Conservation (phyloP, 2,797 vertebrate species). For the Podargus strigoides region DNA sequence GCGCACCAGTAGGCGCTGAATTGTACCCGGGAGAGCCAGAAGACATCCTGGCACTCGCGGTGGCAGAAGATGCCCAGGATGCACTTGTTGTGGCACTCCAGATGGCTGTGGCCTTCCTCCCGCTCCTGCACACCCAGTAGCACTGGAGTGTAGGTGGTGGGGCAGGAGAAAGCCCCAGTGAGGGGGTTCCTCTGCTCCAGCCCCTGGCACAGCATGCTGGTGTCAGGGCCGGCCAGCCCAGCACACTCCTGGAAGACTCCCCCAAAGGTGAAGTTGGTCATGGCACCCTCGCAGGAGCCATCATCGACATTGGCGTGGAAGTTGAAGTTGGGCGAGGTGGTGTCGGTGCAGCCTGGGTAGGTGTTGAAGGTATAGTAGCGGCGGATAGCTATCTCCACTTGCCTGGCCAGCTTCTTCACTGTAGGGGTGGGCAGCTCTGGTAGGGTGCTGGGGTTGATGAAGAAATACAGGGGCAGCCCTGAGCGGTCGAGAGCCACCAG, state of each 20-base stretch:
- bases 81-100: slow-evolving; percentile 71
- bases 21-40: slow-evolving; percentile 75
- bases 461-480: slow-evolving; percentile 81
- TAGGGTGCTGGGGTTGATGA: slow-evolving; percentile 76
- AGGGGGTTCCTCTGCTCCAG: slow-evolving; percentile 82
- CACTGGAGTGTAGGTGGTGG: slow-evolving; percentile 63
- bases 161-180: slow-evolving; percentile 81
- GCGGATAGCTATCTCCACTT: slow-evolving; percentile 73
- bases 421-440: slow-evolving; percentile 82
- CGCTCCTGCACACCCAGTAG: slow-evolving; percentile 75
- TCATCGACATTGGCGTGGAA: slow-evolving; percentile 88
- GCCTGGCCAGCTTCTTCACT: slow-evolving; percentile 73
- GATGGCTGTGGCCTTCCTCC: slow-evolving; percentile 78
- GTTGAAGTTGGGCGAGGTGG: slow-evolving; percentile 83
- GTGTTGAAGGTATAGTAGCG: slow-evolving; percentile 86
- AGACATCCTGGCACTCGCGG: slow-evolving; percentile 74
- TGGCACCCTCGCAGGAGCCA: slow-evolving; percentile 78
- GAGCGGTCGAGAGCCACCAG: slow-evolving; percentile 85
- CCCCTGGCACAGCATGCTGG: slow-evolving; percentile 67
- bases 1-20: slow-evolving; percentile 84
- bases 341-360: slow-evolving; percentile 80
- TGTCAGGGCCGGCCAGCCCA: not conserved
- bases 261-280: slow-evolving; percentile 86
- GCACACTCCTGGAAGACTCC: slow-evolving; percentile 84
- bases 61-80: slow-evolving; percentile 54